Evolutionary conservation across 2,797 vertebrate genomes (phyloP).

Genomic region (Intellagama lesueurii): DNA sequence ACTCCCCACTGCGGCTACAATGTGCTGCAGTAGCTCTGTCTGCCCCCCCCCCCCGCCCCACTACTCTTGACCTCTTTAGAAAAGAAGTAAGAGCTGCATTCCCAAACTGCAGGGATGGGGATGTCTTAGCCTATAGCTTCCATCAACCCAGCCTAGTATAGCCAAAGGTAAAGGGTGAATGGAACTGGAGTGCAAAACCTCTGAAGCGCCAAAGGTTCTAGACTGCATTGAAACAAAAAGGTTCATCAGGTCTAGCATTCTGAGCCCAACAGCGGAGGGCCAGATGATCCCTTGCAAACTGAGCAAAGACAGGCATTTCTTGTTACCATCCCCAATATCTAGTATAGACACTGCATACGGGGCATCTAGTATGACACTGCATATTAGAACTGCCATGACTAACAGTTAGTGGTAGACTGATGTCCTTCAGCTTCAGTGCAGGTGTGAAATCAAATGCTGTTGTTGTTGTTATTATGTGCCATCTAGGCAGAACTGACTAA

Average conservation of each 20-base stretch:
- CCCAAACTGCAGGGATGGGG: not conserved
- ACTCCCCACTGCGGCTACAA: not conserved
- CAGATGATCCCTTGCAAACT: not conserved
- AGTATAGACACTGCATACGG: not conserved
- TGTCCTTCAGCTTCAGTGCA: not conserved
- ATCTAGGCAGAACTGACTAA: too few species aligned
- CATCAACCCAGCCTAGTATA: not conserved
- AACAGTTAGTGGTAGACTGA: not conserved
- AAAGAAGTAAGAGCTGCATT: not conserved
- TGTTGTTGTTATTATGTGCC: too few species aligned
- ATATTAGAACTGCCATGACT: not conserved
- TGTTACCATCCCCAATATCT: not conserved
- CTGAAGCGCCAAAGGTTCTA: not conserved
- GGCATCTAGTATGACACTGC: too few species aligned
- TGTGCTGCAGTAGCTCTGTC: not conserved
- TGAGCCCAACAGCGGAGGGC: not conserved
- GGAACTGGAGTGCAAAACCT: not conserved
- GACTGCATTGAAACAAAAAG: not conserved
- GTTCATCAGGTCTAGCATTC: not conserved
- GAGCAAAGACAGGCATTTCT: not conserved
- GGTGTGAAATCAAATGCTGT: not conserved
- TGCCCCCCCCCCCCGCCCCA: too few species aligned
- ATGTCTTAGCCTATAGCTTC: not conserved
- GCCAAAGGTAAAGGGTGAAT: too few species aligned
- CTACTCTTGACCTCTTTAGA: not conserved